Percentiles rank a stretch among this genome's conserved stretches.
Evolutionary conservation across 2,113 vertebrate genomes (phyloP).

Genomic region (Anthoscopus minutus): DNA sequence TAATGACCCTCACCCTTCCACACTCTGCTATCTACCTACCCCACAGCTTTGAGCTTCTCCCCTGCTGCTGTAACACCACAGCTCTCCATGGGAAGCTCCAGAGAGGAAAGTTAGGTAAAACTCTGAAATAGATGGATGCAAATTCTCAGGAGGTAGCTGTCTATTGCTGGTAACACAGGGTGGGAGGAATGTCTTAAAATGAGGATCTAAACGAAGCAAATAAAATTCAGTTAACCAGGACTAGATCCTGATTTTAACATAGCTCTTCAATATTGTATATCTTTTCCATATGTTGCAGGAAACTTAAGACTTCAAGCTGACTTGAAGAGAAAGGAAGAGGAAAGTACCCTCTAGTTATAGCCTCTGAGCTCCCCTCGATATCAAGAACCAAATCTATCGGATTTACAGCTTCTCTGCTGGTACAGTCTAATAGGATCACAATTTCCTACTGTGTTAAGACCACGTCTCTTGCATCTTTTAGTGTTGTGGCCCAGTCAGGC

Average conservation of each 20-base stretch:
- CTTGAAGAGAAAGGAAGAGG: neutral
- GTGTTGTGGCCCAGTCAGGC: neutral
- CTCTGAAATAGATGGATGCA: neutral
- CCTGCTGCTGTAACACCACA: neutral
- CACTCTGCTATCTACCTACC: neutral
- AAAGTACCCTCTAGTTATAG: neutral
- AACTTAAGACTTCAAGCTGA: neutral
- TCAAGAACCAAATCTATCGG: neutral
- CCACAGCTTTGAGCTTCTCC: neutral
- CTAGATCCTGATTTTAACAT: neutral
- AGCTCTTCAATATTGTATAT: neutral
- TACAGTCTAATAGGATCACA: neutral
- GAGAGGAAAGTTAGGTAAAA: neutral
- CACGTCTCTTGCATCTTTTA: neutral
- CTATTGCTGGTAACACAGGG: neutral
- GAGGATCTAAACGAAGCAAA: neutral
- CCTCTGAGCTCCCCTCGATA: neutral
- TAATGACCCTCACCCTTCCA: neutral
- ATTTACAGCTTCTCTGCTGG: neutral
- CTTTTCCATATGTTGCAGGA: neutral
- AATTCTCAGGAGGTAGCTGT: neutral
- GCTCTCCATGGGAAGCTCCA: neutral
- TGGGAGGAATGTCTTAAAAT: neutral
- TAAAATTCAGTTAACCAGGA: neutral
- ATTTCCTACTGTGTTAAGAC: neutral